Base-by-base conservation (phyloP, 2,888 invertebrate species). In the Cerceris rybyensis region DNA sequence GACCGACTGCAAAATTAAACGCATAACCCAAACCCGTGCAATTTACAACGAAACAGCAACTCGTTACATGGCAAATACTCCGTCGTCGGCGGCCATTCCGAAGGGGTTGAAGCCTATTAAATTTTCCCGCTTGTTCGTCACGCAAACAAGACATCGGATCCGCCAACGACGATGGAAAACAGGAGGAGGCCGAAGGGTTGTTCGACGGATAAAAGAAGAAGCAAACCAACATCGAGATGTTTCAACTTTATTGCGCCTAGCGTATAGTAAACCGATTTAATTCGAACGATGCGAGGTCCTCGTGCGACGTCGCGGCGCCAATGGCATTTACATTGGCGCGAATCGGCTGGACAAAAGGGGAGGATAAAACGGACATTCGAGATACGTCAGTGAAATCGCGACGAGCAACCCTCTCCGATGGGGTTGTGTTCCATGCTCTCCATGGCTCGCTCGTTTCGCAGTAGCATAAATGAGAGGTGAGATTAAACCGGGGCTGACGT, bases 381-480 rank as follows among this genome's bases (percentile, higher is more conserved):
- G 87, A 88, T 88, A 86, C 85, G 86, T 88, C 86, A 88, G 88
- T 82, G 81, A 82, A 89, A 90, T 88, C 86, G 83, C 84, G 86
- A 80, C 81, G 79, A 75, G 75, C 66, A 65, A 84, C 73, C 68
- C 74, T 60, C 70, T 77, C 78, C 83, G 82, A 79, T 75, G 75
- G 75, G 82, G 72, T 28, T 28, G 28, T 28, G 28, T 71, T 70
- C 75, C 81, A 82, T 80, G 82, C 82, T 75, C 87, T 88, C 69
- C 78, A 28, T 28, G 78, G 72, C 87, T 87, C 82, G 88, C 82
- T 84, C 89, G 88, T 88, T 90, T 90, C 86, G 84, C 90, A 90
- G 86, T 85, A 83, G 89, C 89, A 88, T 90, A 90, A 91, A 91
- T 90, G 91, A 90, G 90, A 87, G 86, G 85, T 88, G 89, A 91